Evolutionary conservation across 2,113 vertebrate genomes (phyloP), one percentile per base, ranked within the genome.

Genomic region (Varanus komodoensis): DNA sequence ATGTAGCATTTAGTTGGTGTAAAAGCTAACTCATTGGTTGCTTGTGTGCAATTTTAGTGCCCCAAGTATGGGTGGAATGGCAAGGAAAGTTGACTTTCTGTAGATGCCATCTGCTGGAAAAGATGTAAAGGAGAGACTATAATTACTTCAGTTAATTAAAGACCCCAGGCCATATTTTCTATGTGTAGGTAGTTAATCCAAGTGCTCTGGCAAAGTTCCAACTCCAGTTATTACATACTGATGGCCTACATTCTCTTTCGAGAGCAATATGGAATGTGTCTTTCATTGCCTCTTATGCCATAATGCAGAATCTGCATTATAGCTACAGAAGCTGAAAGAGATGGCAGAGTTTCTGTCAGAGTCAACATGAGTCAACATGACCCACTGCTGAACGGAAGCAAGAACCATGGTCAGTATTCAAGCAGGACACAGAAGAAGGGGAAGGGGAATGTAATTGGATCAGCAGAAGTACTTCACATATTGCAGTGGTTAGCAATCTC

Each of bases 61-160:
- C 48, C 71, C 61, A 86, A 69, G 74, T 85, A 79, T 69, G 48
- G 57, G 61, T 79, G 54, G 64, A 90, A 77, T 69, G 67, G 4
- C 71, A 86, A 80, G 82, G 74, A 89, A 85, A 85, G 64, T 86
- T 89, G 61, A 34, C 67, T 71, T 71, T 71, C n/a, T 78, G 48
- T 34, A 90, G 61, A 90, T 85, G 75, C 82, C 82, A 86, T 90
- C 83, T 90, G 89, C 44, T 90, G 84, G 64, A 86, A 86, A 68
- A 90, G 89, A 86, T 90, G 75, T 84, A 89, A 89, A 89, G 75
- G 89, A 82, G 79, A 90, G 61, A 86, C 69, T 74, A 89, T 89
- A 89, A 89, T 85, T 89, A 78, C 89, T 78, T 89, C 89, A 68
- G 82, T 90, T 89, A 89, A 89, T 89, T 89, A 85, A 90, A 90